These are phyloP conservation scores for Trypoxylon attenuatum DNA, from an alignment of 2,888 invertebrate species.

Conservation along the genomic window DNA sequence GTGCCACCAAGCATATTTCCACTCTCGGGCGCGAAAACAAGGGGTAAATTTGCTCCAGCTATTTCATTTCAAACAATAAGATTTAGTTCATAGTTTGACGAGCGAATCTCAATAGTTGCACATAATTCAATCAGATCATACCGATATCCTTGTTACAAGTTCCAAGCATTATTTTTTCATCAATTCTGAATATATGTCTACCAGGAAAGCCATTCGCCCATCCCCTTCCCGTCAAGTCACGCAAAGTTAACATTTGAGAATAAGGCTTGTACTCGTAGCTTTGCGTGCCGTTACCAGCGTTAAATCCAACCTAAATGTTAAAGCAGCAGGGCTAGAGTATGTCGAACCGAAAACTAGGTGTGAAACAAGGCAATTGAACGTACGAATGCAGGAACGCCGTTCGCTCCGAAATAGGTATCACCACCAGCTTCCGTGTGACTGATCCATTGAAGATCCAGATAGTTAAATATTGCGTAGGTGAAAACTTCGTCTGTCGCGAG, in stretches of 20 bases:
- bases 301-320: constrained; percentile 88
- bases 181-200: constrained; percentile 94
- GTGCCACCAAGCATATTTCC: constrained; percentile 99
- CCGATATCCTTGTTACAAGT: constrained; percentile 94
- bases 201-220: constrained; percentile 93
- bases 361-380: constrained; percentile 75
- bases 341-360: neutral
- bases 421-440: constrained; percentile 94
- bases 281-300: constrained; percentile 95
- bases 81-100: neutral
- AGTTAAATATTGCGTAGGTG: constrained; percentile 97
- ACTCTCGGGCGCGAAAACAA: constrained; percentile 94
- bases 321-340: neutral
- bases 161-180: constrained; percentile 94
- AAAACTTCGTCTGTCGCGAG: constrained; percentile 94
- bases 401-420: constrained; percentile 90
- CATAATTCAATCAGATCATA: constrained; percentile 68
- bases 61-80: constrained; percentile 1
- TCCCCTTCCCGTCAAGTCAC: constrained; percentile 89
- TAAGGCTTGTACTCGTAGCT: constrained; percentile 93
- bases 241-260: constrained; percentile 89
- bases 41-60: constrained; percentile 88
- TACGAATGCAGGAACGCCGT: constrained; percentile 91
- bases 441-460: constrained; percentile 92
- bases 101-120: constrained; percentile 2